phyloP scores from a whole-genome alignment of 2,113 vertebrate genomes.

The Myanophis thanlyinensis region DNA sequence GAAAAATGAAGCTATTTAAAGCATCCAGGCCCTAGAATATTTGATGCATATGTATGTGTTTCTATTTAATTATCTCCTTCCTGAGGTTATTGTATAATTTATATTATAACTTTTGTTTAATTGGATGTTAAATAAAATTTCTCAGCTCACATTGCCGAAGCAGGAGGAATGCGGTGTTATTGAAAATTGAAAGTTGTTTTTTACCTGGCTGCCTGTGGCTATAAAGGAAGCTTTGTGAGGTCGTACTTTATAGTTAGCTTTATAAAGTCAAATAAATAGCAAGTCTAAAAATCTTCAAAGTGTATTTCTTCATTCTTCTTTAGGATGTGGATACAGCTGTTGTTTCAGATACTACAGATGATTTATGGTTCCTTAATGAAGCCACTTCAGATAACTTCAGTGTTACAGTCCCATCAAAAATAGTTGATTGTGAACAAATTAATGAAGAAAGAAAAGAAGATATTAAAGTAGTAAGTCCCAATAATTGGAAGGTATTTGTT shows the following conservation, averaged over 20 bases:
- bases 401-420: slow-evolving; percentile 81
- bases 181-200: not conserved
- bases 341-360: slow-evolving; percentile 95
- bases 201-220: not conserved
- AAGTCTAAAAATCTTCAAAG: not conserved
- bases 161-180: not conserved
- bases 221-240: not conserved
- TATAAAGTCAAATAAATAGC: not conserved
- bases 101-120: not conserved
- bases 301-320: not conserved
- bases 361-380: slow-evolving; percentile 92
- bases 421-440: slow-evolving; percentile 61
- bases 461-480: slow-evolving; percentile 69
- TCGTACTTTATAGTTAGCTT: not conserved
- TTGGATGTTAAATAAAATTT: not conserved
- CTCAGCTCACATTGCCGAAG: not conserved
- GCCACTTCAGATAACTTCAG: slow-evolving; percentile 82
- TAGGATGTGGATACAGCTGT: slow-evolving; percentile 93
- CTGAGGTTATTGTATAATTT: not conserved
- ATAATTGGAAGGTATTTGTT: fast-evolving
- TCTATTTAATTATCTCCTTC: not conserved
- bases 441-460: slow-evolving; percentile 64
- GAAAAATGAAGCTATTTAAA: not conserved
- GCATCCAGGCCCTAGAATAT: not conserved
- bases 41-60: not conserved